A percentile compares a stretch with the other conserved stretches of the same genome.
phyloP scores from a whole-genome alignment of 2,888 invertebrate genomes.

The Siphlonurus alternatus region DNA sequence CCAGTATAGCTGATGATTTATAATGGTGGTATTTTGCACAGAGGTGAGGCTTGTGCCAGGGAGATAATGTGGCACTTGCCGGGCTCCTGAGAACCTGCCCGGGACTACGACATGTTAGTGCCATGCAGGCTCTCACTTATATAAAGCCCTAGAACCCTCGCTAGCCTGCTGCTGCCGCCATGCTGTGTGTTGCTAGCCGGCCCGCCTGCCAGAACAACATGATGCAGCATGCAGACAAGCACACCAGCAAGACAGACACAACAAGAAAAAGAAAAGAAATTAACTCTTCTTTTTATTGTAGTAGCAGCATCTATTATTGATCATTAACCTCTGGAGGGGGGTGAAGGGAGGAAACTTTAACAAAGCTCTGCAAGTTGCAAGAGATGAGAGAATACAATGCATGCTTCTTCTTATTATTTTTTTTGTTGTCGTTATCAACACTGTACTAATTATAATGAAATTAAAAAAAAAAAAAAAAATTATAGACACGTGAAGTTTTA shows the following conservation, averaged over 20 bases:
- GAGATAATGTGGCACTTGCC: no score
- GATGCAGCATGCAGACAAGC: background rate
- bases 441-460: background rate
- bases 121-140: no score
- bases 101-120: no score
- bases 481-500: slow-evolving; percentile 3
- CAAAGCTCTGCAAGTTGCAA: slow-evolving; percentile 15
- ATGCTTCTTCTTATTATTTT: slow-evolving; percentile 12
- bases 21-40: background rate
- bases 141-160: background rate
- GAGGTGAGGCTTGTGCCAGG: background rate
- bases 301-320: background rate
- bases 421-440: background rate
- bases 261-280: background rate
- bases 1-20: background rate
- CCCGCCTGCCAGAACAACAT: background rate
- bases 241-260: background rate
- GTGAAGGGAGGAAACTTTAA: slow-evolving; percentile 14
- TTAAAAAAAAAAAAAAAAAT: slow-evolving; percentile 5
- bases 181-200: background rate
- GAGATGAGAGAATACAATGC: no score
- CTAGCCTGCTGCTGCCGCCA: background rate
- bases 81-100: no score
- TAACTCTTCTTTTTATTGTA: background rate
- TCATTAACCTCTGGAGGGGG: background rate